Percentiles rank a stretch among this genome's conserved stretches.
phyloP scores from a whole-genome alignment of 2,797 vertebrate genomes.

The Propithecus perrieri region DNA sequence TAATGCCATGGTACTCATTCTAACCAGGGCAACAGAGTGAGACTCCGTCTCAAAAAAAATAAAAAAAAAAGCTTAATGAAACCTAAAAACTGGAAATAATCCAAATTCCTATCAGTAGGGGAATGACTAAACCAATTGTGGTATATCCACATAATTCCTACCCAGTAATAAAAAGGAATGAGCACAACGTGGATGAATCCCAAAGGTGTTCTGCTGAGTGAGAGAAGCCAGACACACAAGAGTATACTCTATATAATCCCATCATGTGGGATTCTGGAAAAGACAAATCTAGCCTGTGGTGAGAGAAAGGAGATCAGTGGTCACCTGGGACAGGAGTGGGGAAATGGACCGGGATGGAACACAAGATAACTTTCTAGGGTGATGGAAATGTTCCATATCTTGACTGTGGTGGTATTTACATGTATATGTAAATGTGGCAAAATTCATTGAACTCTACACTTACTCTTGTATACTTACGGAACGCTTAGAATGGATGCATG shows the following conservation, averaged over 20 bases:
- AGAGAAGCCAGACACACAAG: not conserved
- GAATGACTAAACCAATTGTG: not conserved
- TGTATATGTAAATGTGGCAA: not conserved
- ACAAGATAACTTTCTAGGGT: not conserved
- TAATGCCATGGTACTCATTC: no score
- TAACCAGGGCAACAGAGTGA: no score
- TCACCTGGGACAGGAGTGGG: not conserved
- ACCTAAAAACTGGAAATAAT: not conserved
- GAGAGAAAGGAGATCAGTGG: not conserved
- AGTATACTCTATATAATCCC: not conserved
- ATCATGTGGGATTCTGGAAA: not conserved
- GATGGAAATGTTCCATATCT: not conserved
- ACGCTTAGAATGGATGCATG: not conserved
- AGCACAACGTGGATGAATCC: not conserved
- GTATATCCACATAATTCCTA: not conserved
- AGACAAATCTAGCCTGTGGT: not conserved
- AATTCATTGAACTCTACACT: not conserved
- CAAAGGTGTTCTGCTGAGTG: not conserved
- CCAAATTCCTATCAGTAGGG: not conserved
- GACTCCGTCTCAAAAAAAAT: no score
- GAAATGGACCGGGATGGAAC: not conserved
- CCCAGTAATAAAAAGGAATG: not conserved
- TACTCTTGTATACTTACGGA: not conserved
- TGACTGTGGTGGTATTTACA: not conserved
- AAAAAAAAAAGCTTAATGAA: not conserved